phyloP scores from a whole-genome alignment of 2,888 invertebrate species.

The Meteorus cinctellus region DNA sequence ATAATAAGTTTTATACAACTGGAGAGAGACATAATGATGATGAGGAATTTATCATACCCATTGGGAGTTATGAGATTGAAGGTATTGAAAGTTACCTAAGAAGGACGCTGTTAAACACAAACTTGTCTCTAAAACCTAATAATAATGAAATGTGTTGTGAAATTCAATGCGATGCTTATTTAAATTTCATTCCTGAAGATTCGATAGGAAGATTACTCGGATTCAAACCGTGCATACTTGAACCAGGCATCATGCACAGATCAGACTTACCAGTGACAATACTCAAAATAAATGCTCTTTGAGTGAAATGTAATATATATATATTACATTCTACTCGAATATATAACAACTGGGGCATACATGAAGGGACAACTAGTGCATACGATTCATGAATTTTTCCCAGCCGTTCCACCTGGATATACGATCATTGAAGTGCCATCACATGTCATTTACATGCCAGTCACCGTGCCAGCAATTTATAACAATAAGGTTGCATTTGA shows the following conservation, averaged over 20 bases:
- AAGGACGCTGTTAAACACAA: too few relatives aligned
- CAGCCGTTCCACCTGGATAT: constrained; percentile 45
- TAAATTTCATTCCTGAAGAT: too few relatives aligned
- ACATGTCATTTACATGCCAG: constrained; percentile 50
- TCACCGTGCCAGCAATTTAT: constrained; percentile 47
- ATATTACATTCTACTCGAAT: too few relatives aligned
- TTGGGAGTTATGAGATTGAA: constrained; percentile 61
- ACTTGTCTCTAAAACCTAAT: too few relatives aligned
- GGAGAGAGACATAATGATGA: constrained; percentile 39
- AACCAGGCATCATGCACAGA: not conserved
- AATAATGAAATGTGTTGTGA: too few relatives aligned
- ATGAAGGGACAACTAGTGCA: constrained; percentile 48
- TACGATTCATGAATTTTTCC: constrained; percentile 46
- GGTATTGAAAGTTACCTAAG: constrained; percentile 50
- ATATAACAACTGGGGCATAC: constrained; percentile 53
- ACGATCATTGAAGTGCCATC: constrained; percentile 51
- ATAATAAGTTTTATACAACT: constrained; percentile 52
- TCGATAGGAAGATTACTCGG: too few relatives aligned
- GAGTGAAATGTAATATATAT: constrained; percentile 56
- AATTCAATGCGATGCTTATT: too few relatives aligned
- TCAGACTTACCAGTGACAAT: constrained; percentile 48
- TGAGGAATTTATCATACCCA: constrained; percentile 50
- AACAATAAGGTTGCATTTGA: constrained; percentile 47
- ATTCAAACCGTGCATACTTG: constrained; percentile 19
- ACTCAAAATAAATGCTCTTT: constrained; percentile 49